Base-by-base conservation (phyloP, 2,113 vertebrate species). In the Regulus satrapa region DNA sequence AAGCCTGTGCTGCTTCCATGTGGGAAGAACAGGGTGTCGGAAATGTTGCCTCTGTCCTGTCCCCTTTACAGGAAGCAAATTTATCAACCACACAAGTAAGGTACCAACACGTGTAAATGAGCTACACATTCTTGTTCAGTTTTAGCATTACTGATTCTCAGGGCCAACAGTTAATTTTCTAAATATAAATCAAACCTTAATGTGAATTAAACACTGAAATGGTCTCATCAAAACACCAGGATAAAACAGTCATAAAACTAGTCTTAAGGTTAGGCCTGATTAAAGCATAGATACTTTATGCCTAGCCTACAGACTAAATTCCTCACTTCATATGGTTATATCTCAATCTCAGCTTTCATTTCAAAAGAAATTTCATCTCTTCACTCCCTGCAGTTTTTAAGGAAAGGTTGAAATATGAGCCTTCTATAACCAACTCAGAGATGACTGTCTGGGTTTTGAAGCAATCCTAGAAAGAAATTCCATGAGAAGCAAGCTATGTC, bases 151-250 rank as follows among this genome's bases (percentile, higher is more conserved):
- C 28, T 41, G 73, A 43, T 72, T 72, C 48, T 82, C 48, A 72
- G 43, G 36, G 29, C 20, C 48, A 89, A 34, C 3, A 3, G 45
- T 43, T 87, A 82, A 43, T 62, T 69, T 48, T 55, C 10, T 59
- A 89, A 85, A 76, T 89, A 54, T 89, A 97, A 96, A 96, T 95
- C 87, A 82, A 48, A 3, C 48, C 19, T 81, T 92, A 89, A 93
- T 32, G 52, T 67, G 62, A 94, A 63, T n/a, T 40, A 92, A 91
- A 75, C 0, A 0, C 48, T 89, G 77, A 96, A 92, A 93, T 31
- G 28, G n/a, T 87, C 43, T 89, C 52, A 81, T 59, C 73, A 88
- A 93, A 94, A 86, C 64, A n/a, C n/a, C 3, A 52, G 62, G 63
- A 77, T 80, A 51, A 96, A 86, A 48, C 0, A 4, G 36, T 85